Conservation (phyloP, 1,140 invertebrate species). For the Dinothrombium tinctorium region DNA sequence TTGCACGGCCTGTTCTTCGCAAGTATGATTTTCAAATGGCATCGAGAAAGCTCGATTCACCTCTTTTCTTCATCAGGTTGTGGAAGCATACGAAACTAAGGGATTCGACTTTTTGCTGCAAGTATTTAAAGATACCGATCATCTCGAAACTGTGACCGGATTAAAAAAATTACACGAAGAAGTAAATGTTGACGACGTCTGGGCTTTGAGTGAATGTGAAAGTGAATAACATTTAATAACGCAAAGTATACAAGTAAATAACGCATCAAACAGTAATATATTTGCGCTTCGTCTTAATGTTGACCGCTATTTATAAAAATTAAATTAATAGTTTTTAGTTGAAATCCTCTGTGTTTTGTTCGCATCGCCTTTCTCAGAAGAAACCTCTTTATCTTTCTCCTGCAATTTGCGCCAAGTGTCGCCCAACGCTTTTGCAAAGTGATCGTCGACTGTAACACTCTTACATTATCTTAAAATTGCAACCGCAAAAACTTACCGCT, state of each 20-base stretch:
- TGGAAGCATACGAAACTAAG: slow-evolving; percentile 36
- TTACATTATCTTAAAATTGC: background rate
- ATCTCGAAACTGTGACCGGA: slow-evolving; percentile 66
- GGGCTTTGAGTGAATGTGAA: slow-evolving; percentile 3
- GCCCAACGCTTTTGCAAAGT: slow-evolving; percentile 82
- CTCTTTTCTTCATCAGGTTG: slow-evolving; percentile 25
- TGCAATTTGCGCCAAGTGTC: slow-evolving; percentile 42
- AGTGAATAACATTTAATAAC: too few relatives aligned
- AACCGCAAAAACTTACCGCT: background rate
- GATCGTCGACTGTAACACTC: slow-evolving; percentile 53
- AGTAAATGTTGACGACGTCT: slow-evolving; percentile 11
- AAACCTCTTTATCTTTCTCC: too few relatives aligned
- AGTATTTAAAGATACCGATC: slow-evolving; percentile 57
- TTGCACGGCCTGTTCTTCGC: slow-evolving; percentile 68
- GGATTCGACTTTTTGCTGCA: slow-evolving; percentile 54
- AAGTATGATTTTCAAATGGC: slow-evolving; percentile 20
- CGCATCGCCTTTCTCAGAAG: too few relatives aligned
- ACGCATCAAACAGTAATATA: too few relatives aligned
- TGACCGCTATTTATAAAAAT: too few relatives aligned
- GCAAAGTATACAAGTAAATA: too few relatives aligned
- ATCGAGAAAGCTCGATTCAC: slow-evolving; percentile 3
- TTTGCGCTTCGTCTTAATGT: too few relatives aligned
- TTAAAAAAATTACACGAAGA: slow-evolving; percentile 39
- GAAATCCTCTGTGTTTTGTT: too few relatives aligned
- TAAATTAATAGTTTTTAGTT: too few relatives aligned